Evolutionary conservation across 2,113 vertebrate species (phyloP), one percentile per base, ranked within the genome.

Genomic region (Platysteira castanea): DNA sequence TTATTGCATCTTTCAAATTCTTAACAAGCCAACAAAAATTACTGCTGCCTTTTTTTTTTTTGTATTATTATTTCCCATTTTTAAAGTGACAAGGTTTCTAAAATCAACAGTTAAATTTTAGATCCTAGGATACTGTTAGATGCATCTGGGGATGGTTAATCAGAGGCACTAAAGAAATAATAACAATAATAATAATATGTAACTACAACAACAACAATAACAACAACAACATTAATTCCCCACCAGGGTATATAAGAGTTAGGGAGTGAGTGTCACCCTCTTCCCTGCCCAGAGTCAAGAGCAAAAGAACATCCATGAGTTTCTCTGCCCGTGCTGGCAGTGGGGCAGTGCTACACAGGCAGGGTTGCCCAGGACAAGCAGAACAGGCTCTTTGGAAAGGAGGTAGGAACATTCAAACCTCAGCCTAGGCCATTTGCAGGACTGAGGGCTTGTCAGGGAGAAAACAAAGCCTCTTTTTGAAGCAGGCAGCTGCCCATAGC

Each of bases 1-100:
- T 95, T 89, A 90, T 26, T 93, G 90, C 80, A 73, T 90, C 88
- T 93, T 93, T 97, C 77, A 65, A 90, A 97, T 95, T 94, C 96
- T 95, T 87, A 94, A 89, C 88, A 76, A 93, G 79, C 64, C 92
- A 93, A 87, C 93, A 93, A 85, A 89, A 87, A 89, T 41, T 33
- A 75, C 56, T 74, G 64, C 12, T 61, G 37, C 19, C 3, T n/a
- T 26, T 54, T n/a, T 31, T 50, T 30, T 17, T 24, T 47, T 17
- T 24, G 1, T 47, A 28, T 57, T 64, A 54, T 37, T 84, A 65
- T 89, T 94, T 80, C 35, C 33, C 26, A 26, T 65, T 92, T 90
- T 90, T 90, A 81, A 76, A 90, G 86, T 9, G 14, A 64, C 37
- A 50, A 13, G 26, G 28, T n/a, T 93, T 88, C 82, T 71, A 33